Conservation (phyloP, 1,140 invertebrate genomes). For the Brachionus paranguensis region DNA sequence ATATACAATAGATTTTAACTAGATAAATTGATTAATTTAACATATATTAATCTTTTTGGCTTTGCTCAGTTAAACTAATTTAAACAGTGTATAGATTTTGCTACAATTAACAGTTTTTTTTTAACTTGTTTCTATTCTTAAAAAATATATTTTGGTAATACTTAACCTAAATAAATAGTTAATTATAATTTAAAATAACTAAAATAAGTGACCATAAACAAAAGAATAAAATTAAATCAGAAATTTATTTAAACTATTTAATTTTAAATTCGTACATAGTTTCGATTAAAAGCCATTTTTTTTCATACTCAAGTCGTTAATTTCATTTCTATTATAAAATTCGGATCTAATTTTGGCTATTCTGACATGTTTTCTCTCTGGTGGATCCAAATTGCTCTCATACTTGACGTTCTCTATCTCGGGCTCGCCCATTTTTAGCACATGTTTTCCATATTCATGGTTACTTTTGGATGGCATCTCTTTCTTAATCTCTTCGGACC, state of each 20-base stretch:
- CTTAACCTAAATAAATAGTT: too few relatives aligned
- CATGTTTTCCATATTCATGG: constrained; percentile 50
- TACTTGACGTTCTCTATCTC: constrained; percentile 16
- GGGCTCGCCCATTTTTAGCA: constrained; percentile 42
- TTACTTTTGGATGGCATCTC: constrained; percentile 49
- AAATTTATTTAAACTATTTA: background rate
- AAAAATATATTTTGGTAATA: too few relatives aligned
- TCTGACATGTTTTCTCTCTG: constrained; percentile 50
- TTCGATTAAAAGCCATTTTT: background rate
- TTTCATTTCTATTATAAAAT: constrained; percentile 52
- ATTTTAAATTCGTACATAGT: background rate
- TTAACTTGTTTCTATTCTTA: too few relatives aligned
- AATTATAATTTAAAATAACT: too few relatives aligned
- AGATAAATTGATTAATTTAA: too few relatives aligned
- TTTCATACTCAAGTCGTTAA: constrained; percentile 41
- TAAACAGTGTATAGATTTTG: too few relatives aligned
- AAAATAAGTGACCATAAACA: background rate
- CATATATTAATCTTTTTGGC: too few relatives aligned
- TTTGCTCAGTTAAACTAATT: too few relatives aligned
- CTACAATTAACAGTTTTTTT: too few relatives aligned
- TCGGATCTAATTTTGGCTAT: constrained; percentile 49
- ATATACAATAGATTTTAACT: too few relatives aligned
- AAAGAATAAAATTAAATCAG: background rate
- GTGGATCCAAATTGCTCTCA: constrained; percentile 44
- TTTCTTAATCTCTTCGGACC: constrained; percentile 43